Evolutionary conservation across 2,113 vertebrate genomes (phyloP).

Genomic region (Phaethornis superciliosus): DNA sequence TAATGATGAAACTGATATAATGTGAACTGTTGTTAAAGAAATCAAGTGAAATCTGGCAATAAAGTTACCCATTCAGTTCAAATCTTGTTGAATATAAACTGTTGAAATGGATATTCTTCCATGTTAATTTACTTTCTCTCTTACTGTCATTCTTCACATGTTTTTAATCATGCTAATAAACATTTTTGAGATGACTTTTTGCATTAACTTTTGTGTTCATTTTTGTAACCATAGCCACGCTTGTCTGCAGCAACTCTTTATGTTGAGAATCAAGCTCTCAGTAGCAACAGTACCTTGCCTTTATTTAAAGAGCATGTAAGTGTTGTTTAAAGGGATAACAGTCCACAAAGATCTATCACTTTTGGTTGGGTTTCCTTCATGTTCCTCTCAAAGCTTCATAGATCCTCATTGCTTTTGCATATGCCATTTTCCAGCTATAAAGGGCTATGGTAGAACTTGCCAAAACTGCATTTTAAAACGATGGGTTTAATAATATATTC

Average conservation of each 20-base stretch:
- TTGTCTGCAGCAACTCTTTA: background rate
- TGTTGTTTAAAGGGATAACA: background rate
- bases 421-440: background rate
- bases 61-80: constrained; percentile 60
- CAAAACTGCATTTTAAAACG: background rate
- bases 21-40: constrained; percentile 60
- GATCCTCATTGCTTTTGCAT: constrained; percentile 16
- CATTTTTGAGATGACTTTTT: constrained; percentile 76
- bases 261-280: background rate
- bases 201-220: constrained; percentile 66
- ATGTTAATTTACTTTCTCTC: constrained; percentile 68
- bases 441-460: background rate
- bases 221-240: background rate
- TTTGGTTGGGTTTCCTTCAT: constrained; percentile 15
- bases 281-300: background rate
- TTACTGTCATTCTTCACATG: constrained; percentile 75
- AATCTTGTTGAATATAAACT: constrained; percentile 61
- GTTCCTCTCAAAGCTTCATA: constrained; percentile 4
- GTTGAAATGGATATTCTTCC: constrained; percentile 74
- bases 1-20: constrained; percentile 11
- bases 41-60: constrained; percentile 68
- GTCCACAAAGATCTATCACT: background rate
- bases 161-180: constrained; percentile 88
- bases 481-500: background rate
- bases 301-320: background rate